Evolutionary conservation across 2,797 vertebrate species (phyloP).

Genomic region (Urocyon cinereoargenteus): DNA sequence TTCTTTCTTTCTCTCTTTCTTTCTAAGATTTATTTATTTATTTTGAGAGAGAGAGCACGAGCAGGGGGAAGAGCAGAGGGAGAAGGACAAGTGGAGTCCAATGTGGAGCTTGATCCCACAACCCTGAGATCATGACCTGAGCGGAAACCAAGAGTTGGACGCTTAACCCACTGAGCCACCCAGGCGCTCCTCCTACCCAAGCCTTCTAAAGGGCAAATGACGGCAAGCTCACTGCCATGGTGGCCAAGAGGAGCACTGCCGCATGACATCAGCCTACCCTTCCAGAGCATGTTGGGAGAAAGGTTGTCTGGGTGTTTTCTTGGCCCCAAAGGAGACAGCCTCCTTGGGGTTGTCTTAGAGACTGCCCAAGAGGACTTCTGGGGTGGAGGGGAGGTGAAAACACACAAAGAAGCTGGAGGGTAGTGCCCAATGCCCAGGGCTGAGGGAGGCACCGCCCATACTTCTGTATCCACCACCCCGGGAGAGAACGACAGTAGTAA

Average conservation of each 20-base stretch:
- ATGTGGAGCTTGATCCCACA: not conserved
- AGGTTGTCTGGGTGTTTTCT: not conserved
- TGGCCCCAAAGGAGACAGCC: not conserved
- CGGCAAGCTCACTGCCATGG: not conserved
- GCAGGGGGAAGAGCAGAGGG: not conserved
- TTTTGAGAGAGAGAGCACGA: not conserved
- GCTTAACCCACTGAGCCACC: not conserved
- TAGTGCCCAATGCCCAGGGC: not conserved
- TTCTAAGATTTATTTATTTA: not conserved
- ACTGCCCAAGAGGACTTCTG: not conserved
- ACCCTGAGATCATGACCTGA: not conserved
- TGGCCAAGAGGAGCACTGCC: not conserved
- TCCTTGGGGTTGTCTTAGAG: not conserved
- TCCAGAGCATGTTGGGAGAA: not conserved
- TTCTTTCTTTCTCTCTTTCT: not conserved
- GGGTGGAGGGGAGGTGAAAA: not conserved
- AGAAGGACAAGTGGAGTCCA: not conserved
- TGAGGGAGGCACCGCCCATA: not conserved
- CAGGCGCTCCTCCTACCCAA: not conserved
- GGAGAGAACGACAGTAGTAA: not conserved
- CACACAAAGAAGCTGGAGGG: not conserved
- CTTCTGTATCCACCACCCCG: not conserved
- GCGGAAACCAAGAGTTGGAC: not conserved
- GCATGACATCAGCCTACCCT: not conserved
- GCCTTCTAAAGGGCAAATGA: constrained; percentile 18